A percentile compares a stretch with the other conserved stretches of the same genome.
phyloP scores from a whole-genome alignment of 2,113 vertebrate species.

The Nesospiza acunhae region DNA sequence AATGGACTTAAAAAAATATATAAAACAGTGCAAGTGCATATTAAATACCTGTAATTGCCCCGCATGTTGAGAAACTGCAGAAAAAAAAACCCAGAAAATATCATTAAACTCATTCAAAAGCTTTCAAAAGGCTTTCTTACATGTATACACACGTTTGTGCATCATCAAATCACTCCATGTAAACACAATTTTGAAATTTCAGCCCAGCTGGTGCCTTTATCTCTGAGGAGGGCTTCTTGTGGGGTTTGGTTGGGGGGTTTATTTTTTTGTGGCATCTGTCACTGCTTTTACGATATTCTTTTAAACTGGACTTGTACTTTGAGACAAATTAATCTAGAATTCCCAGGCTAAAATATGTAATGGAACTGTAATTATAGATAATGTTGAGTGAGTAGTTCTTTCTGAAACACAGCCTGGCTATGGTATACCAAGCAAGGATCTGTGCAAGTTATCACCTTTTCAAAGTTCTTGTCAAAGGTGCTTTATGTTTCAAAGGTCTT shows the following conservation, averaged over 20 bases:
- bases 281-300: neutral
- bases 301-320: neutral
- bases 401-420: neutral
- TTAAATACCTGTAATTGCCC: neutral
- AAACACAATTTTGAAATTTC: neutral
- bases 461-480: neutral
- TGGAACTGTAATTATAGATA: neutral
- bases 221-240: neutral
- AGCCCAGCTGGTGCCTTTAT: neutral
- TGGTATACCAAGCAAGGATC: neutral
- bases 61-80: neutral
- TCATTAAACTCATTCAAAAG: neutral
- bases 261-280: neutral
- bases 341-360: neutral
- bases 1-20: neutral
- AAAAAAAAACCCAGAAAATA: neutral
- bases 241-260: neutral
- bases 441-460: neutral
- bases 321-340: neutral
- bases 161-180: neutral
- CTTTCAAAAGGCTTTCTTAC: neutral
- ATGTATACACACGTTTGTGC: neutral
- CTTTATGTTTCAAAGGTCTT: neutral
- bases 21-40: neutral
- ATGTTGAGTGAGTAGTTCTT: neutral